Conservation (phyloP, 2,797 vertebrate species). For the Bovichtus variegatus region DNA sequence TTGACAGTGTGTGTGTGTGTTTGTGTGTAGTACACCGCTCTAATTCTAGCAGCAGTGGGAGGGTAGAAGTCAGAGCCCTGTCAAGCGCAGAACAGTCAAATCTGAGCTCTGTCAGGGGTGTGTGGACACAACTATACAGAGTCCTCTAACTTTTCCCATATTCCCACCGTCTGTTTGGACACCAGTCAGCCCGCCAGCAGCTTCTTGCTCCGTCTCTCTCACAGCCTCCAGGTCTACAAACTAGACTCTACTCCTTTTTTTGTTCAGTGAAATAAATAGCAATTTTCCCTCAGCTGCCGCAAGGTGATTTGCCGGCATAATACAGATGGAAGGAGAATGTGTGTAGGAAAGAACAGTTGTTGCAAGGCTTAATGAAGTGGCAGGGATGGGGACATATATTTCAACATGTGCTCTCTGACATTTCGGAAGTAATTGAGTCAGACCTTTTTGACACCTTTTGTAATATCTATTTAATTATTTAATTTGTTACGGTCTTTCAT, state of each 20-base stretch:
- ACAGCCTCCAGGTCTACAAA: slow-evolving; percentile 63
- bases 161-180: slow-evolving; percentile 67
- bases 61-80: slow-evolving; percentile 72
- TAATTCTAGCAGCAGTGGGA: slow-evolving; percentile 71
- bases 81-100: slow-evolving; percentile 74
- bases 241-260: slow-evolving; percentile 54
- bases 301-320: slow-evolving; percentile 68
- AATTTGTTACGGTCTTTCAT: background rate
- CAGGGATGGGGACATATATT: slow-evolving; percentile 18
- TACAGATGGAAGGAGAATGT: slow-evolving; percentile 64
- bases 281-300: slow-evolving; percentile 58
- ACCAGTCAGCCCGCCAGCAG: slow-evolving; percentile 60
- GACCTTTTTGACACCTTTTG: slow-evolving; percentile 7
- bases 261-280: slow-evolving; percentile 67
- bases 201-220: slow-evolving; percentile 50
- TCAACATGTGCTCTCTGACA: slow-evolving; percentile 16
- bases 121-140: slow-evolving; percentile 71
- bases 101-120: slow-evolving; percentile 70
- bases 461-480: slow-evolving; percentile 3
- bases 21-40: slow-evolving; percentile 50
- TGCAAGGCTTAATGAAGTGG: slow-evolving; percentile 70
- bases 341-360: slow-evolving; percentile 53
- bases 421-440: slow-evolving; percentile 20
- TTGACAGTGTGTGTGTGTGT: slow-evolving; percentile 52
- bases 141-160: slow-evolving; percentile 60